Conservation (phyloP, 2,113 vertebrate species). For the Pygoscelis antarcticus region DNA sequence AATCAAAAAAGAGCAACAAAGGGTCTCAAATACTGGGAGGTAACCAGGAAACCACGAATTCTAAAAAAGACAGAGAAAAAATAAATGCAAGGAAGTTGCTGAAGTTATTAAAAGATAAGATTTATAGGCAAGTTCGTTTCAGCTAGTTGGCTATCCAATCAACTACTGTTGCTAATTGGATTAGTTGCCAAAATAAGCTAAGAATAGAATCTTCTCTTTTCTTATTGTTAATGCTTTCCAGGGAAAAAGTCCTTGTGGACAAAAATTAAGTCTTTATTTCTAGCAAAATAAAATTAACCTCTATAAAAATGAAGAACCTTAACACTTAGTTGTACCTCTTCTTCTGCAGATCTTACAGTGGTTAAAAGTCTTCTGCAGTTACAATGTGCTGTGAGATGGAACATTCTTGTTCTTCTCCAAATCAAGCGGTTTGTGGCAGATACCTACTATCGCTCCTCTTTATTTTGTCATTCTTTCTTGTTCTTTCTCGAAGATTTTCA, state of each 20-base stretch:
- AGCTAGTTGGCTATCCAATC: slow-evolving; percentile 36
- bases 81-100: slow-evolving; percentile 35
- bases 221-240: slow-evolving; percentile 53
- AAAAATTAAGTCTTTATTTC: slow-evolving; percentile 56
- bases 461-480: slow-evolving; percentile 3
- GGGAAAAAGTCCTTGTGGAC: slow-evolving; percentile 28
- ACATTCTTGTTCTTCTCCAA: neutral
- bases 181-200: slow-evolving; percentile 66
- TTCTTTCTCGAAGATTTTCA: slow-evolving; percentile 32
- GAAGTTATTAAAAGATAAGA: slow-evolving; percentile 64
- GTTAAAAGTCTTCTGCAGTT: neutral
- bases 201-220: slow-evolving; percentile 48
- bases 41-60: slow-evolving; percentile 6
- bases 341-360: neutral
- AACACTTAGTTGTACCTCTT: neutral
- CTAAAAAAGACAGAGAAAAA: neutral
- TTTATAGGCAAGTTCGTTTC: slow-evolving; percentile 50
- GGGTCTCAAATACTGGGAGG: neutral
- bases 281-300: neutral
- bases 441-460: neutral
- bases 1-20: neutral
- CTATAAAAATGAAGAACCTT: neutral
- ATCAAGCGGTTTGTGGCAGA: neutral
- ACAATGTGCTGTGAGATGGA: neutral
- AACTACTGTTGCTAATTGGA: slow-evolving; percentile 51